Conservation (phyloP, 64 coral and sea anemone species). For the Montipora cactus region DNA sequence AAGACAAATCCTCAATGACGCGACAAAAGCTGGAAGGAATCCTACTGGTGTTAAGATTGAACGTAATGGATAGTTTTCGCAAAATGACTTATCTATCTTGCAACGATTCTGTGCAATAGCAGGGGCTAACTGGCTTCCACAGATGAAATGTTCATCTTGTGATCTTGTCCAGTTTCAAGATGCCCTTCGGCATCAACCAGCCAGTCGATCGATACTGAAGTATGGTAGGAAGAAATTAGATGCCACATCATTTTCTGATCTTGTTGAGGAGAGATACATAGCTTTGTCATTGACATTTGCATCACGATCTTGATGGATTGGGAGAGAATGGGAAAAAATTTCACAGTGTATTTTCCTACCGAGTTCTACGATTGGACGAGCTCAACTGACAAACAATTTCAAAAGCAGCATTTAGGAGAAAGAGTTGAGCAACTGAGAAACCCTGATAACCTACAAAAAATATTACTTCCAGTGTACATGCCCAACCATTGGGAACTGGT, state of each 20-base stretch:
- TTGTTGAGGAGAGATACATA: background rate
- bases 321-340: too few relatives aligned
- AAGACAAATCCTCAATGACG: background rate
- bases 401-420: background rate
- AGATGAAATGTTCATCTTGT: background rate
- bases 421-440: background rate
- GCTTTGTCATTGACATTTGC: background rate
- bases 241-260: slow-evolving; percentile 5
- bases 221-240: background rate
- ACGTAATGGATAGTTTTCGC: slow-evolving; percentile 4
- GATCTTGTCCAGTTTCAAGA: too few relatives aligned
- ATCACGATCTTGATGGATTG: background rate
- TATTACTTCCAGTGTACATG: slow-evolving; percentile 69
- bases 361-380: slow-evolving; percentile 59
- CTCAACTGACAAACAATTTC: slow-evolving; percentile 21
- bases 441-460: slow-evolving; percentile 14
- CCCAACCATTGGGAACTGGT: slow-evolving; percentile 49
- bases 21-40: background rate
- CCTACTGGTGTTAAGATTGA: background rate
- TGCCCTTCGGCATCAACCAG: too few relatives aligned
- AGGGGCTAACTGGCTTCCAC: slow-evolving; percentile 35
- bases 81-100: slow-evolving; percentile 17
- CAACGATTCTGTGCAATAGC: slow-evolving; percentile 15
- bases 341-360: slow-evolving; percentile 20
- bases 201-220: background rate